phyloP scores from a whole-genome alignment of 1,140 invertebrate genomes.

The Trachymyrmex septentrionalis region DNA sequence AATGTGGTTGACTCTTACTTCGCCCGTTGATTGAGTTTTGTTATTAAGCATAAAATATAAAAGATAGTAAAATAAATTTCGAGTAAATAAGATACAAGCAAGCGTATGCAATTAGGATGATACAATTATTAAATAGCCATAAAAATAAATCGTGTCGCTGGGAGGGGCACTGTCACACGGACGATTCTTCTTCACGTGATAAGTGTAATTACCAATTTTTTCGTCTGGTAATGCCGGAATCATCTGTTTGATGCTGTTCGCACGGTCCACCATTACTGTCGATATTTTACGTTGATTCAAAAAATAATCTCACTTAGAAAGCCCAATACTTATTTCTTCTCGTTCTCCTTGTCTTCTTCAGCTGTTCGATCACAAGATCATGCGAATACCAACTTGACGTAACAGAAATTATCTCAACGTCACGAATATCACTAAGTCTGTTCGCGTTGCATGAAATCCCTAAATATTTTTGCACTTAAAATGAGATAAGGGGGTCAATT shows the following conservation, averaged over 20 bases:
- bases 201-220: slow-evolving; percentile 90
- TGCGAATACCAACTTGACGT: slow-evolving; percentile 33
- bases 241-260: slow-evolving; percentile 90
- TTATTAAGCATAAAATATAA: neutral
- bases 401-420: neutral
- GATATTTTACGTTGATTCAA: neutral
- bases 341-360: slow-evolving; percentile 49
- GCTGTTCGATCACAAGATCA: slow-evolving; percentile 80
- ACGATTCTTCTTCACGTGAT: slow-evolving; percentile 39
- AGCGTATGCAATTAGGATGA: slow-evolving; percentile 11
- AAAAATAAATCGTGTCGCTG: slow-evolving; percentile 65
- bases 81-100: neutral
- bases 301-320: neutral
- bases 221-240: slow-evolving; percentile 92
- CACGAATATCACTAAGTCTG: too few relatives aligned
- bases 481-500: too few relatives aligned
- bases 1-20: too few relatives aligned
- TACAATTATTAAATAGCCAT: slow-evolving; percentile 31
- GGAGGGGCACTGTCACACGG: slow-evolving; percentile 80
- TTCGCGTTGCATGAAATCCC: too few relatives aligned
- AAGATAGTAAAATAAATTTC: neutral
- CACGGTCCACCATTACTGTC: slow-evolving; percentile 83
- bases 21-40: too few relatives aligned
- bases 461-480: too few relatives aligned
- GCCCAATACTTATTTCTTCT: neutral